phyloP scores from a whole-genome alignment of 1,140 invertebrate genomes.

The Holcopasites calliopsidis region DNA sequence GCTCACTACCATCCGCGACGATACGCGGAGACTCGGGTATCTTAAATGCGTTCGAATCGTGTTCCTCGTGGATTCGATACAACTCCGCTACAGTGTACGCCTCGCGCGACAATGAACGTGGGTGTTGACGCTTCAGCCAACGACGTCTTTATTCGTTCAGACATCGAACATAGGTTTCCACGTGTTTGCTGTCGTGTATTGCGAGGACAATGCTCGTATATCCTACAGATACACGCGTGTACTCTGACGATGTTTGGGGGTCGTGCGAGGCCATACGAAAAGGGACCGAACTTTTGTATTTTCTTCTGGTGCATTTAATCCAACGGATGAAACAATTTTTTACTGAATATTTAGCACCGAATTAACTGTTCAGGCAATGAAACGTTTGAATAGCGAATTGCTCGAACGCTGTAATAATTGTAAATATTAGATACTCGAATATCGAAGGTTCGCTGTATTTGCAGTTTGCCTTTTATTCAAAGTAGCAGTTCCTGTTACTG shows the following conservation, averaged over 20 bases:
- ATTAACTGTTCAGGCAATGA: too few species aligned
- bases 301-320: too few species aligned
- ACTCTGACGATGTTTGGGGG: neutral
- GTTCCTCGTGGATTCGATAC: conserved; percentile 27
- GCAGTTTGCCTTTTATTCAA: too few species aligned
- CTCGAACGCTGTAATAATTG: too few species aligned
- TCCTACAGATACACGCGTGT: conserved; percentile 31
- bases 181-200: conserved; percentile 57
- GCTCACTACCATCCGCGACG: conserved; percentile 35
- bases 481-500: too few species aligned
- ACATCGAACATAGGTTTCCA: conserved; percentile 64
- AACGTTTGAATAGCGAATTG: too few species aligned
- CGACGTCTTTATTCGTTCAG: conserved; percentile 63
- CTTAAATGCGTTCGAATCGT: conserved; percentile 44
- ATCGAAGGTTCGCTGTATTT: too few species aligned
- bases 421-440: too few species aligned
- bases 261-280: neutral
- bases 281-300: neutral
- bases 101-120: conserved; percentile 43
- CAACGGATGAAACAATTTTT: too few species aligned
- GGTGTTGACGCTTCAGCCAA: conserved; percentile 59
- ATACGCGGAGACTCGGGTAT: conserved; percentile 34
- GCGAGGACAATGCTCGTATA: conserved; percentile 56
- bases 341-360: too few species aligned
- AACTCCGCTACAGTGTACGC: conserved; percentile 34